phyloP scores from a whole-genome alignment of 2,113 vertebrate species.

The Gopherus evgoodei region DNA sequence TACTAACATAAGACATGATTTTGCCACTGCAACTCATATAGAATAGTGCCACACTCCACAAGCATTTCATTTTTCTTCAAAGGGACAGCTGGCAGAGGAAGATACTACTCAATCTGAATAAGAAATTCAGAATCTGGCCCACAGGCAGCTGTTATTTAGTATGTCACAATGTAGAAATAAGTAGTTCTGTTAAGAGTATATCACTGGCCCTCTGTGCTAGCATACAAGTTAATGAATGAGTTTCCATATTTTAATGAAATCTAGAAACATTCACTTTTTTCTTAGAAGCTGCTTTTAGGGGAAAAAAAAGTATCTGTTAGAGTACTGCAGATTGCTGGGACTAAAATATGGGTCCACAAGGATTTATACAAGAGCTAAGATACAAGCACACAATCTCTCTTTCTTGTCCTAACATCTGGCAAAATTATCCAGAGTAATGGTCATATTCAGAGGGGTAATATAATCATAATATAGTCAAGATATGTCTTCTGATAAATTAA shows the following conservation, averaged over 20 bases:
- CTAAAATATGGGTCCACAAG: not conserved
- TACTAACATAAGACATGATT: not conserved
- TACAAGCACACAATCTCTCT: not conserved
- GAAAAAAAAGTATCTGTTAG: not conserved
- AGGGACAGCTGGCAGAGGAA: not conserved
- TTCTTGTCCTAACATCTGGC: not conserved
- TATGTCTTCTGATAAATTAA: conserved; percentile 4
- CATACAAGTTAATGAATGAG: not conserved
- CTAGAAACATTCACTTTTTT: not conserved
- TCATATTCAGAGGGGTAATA: not conserved
- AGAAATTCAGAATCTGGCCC: not conserved
- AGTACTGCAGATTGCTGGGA: not conserved
- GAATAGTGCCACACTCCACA: not conserved
- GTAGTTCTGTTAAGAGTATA: not conserved
- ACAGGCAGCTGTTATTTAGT: not conserved
- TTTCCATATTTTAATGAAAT: not conserved
- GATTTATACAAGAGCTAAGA: not conserved
- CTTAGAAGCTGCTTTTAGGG: rapidly evolving
- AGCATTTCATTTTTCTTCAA: not conserved
- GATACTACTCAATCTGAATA: not conserved
- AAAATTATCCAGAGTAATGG: not conserved
- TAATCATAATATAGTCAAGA: not conserved
- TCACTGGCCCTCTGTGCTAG: rapidly evolving
- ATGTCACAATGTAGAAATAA: not conserved
- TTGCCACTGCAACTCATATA: not conserved